Evolutionary conservation across 2,888 invertebrate species (phyloP), one percentile per base, ranked within the genome.

Genomic region (Drosophila pseudotalamancana): DNA sequence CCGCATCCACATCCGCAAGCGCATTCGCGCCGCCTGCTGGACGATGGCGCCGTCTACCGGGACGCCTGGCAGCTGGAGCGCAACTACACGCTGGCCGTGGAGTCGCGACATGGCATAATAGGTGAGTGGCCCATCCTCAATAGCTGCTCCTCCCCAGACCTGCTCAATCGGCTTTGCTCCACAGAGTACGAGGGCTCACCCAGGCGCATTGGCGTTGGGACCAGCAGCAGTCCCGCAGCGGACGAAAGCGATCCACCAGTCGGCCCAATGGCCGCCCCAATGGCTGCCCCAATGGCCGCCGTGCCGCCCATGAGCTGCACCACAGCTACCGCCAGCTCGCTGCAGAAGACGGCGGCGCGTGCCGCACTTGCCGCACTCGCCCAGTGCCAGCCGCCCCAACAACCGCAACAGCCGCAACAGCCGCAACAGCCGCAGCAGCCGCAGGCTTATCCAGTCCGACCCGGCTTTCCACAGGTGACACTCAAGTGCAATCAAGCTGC

Each of bases 381-480:
- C 8, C 78, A 77, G 37, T 65, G 64, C 31, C 83, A 77, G 57
- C 77, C 63, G 27, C 71, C 63, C 50, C 68, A 67, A 46, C 69
- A 62, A 53, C 29, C 65, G 9, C 86, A 86, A n/a, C n/a, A n/a
- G n/a, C n/a, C n/a, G n/a, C n/a, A n/a, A n/a, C n/a, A n/a, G n/a
- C n/a, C n/a, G n/a, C n/a, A n/a, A n/a, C n/a, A n/a, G n/a, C n/a
- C 63, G 53, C 68, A 67, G 43, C 69, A 62, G 55, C 29, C 65
- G 9, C 86, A 86, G 43, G 51, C 57, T 14, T 94, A 95, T 90
- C 94, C 96, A 65, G 96, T 96, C 37, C 93, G 97, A 79, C 97
- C 97, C 45, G 97, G 97, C 12, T 97, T 97, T 92, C 97, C 97
- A 67, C 97, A 97, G 93, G 91, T 91, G 78, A 25, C 8, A 6